phyloP scores from a whole-genome alignment of 2,113 vertebrate genomes.

The Crocuta crocuta region DNA sequence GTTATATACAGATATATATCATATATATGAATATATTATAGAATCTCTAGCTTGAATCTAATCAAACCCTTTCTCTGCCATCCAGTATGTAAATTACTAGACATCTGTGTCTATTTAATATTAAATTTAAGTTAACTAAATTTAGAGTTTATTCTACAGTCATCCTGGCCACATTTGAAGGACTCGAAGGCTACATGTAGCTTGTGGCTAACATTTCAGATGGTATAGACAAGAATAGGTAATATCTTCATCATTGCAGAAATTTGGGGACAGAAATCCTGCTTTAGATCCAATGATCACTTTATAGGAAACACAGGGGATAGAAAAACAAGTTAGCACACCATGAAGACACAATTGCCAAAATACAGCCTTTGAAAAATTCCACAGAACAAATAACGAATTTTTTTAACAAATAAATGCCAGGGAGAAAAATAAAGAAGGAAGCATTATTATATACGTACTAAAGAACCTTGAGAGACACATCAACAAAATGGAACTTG shows the following conservation, averaged over 20 bases:
- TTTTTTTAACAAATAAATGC: background rate
- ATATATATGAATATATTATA: background rate
- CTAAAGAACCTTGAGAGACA: background rate
- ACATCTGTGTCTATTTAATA: background rate
- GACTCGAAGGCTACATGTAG: background rate
- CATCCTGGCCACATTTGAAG: background rate
- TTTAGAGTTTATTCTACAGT: background rate
- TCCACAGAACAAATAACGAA: background rate
- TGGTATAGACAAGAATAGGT: background rate
- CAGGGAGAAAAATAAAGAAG: background rate
- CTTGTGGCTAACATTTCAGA: background rate
- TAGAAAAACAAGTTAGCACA: background rate
- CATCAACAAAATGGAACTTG: background rate
- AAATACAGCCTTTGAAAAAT: background rate
- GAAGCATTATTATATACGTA: background rate
- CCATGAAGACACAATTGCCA: background rate
- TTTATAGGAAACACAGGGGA: background rate
- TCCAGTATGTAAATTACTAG: background rate
- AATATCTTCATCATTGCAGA: background rate
- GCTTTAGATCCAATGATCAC: background rate
- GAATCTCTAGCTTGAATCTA: background rate
- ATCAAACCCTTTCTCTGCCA: background rate
- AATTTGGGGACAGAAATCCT: background rate
- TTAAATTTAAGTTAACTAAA: background rate
- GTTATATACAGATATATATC: background rate